Base-by-base conservation (phyloP, 2,797 vertebrate genomes). In the Ispidina picta region DNA sequence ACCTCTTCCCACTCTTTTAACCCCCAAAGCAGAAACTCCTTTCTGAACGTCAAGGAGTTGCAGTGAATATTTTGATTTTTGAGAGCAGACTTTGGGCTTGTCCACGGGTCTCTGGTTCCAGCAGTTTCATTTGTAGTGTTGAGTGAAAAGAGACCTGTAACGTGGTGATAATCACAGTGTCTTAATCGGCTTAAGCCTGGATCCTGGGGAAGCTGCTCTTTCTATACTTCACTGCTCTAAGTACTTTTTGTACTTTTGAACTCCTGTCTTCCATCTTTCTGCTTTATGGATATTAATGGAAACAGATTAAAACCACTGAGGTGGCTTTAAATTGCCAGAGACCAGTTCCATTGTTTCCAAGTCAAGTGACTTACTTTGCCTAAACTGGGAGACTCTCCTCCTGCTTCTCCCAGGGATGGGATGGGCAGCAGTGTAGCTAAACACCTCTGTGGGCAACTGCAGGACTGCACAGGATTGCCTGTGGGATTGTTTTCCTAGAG, bases 181-280 rank as follows among this genome's bases (percentile, higher is more conserved):
- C 64, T 68, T 94, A 94, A 93, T 93, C 33, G 2, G 93, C 89
- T 92, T 94, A 77, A 5, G 8, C 28, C 25, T n/a, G 92, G 83
- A 87, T 92, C 90, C 84, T 73, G 39, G 72, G 74, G 83, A 94
- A 90, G 90, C 83, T 89, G 58, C 64, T 93, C 84, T 73, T 77
- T 54, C 3, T 90, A 63, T 90, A 84, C 83, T 90, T 91, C 81
- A n/a, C 39, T 83, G 88, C 80, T 88, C 75, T 93, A 84, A 94
- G 91, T 75, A 89, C 84, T 94, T 91, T 88, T 76, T 92, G 83
- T 93, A 90, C 94, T 92, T 95, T 84, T 86, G 88, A 95, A 91
- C 91, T 94, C 89, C 8, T 77, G 35, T 83, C 88, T 95, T 64
- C 80, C 65, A 68, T 93, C 92, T 86, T 87, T 88, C 83, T 92